Percentiles rank a stretch among this genome's conserved stretches.
These are phyloP conservation scores for Crocidura indochinensis DNA, from an alignment of 2,797 vertebrate species.

Conservation along the genomic window DNA sequence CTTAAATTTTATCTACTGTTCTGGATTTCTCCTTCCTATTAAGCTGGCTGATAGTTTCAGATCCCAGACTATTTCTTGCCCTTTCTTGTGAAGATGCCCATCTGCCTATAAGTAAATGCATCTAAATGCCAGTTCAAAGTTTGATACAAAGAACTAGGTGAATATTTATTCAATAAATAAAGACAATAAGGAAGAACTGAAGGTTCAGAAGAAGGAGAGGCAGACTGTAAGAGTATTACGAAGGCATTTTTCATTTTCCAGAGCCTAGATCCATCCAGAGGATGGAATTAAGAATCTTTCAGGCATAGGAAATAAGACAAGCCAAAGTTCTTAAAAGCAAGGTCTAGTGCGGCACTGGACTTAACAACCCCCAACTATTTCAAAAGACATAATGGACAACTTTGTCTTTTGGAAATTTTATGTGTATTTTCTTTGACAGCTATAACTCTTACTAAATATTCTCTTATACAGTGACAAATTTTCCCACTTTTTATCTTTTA, in stretches of 20 bases:
- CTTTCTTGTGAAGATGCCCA: conserved; percentile 41
- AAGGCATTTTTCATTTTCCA: neutral
- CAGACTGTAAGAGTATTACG: neutral
- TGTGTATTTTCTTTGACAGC: too few relatives aligned
- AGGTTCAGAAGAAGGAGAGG: neutral
- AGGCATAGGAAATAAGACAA: conserved; percentile 2
- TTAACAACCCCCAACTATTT: too few relatives aligned
- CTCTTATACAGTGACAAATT: too few relatives aligned
- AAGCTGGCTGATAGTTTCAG: neutral
- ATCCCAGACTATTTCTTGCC: conserved; percentile 1
- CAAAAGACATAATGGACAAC: too few relatives aligned
- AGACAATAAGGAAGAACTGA: neutral
- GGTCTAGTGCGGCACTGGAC: too few relatives aligned
- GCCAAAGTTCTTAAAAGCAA: neutral
- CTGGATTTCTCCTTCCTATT: neutral
- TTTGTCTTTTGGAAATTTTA: too few relatives aligned
- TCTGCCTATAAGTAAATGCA: neutral
- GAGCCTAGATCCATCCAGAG: neutral
- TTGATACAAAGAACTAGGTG: neutral
- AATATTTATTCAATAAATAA: neutral
- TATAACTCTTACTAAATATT: too few relatives aligned
- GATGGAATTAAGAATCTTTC: neutral
- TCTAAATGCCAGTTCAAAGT: conserved; percentile 8
- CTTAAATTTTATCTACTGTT: too few relatives aligned
- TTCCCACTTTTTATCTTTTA: too few relatives aligned